Conservation (phyloP, 2,888 invertebrate genomes). For the Rhyacophila evoluta region DNA sequence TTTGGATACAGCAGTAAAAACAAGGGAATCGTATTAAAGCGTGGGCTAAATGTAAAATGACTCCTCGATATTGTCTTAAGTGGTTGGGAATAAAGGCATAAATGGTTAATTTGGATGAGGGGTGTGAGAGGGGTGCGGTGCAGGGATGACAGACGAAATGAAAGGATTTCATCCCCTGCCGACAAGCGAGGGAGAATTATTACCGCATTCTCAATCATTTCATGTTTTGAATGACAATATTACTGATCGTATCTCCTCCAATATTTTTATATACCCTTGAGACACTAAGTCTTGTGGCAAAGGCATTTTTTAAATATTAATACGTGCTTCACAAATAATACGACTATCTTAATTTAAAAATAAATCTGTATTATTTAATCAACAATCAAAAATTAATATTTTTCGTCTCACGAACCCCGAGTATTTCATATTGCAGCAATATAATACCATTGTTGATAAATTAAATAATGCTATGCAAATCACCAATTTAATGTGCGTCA, state of each 20-base stretch:
- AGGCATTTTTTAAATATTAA: neutral
- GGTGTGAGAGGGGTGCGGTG: conserved; percentile 18
- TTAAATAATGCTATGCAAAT: too few relatives aligned
- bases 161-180: conserved; percentile 23
- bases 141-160: conserved; percentile 7
- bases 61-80: conserved; percentile 38
- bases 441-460: too few relatives aligned
- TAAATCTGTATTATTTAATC: too few relatives aligned
- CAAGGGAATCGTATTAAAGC: conserved; percentile 18
- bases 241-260: neutral
- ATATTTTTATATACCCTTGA: conserved; percentile 3
- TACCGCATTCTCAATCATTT: conserved; percentile 24
- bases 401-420: too few relatives aligned
- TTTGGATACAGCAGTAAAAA: neutral
- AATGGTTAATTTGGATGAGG: conserved; percentile 42
- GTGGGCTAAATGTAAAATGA: conserved; percentile 22
- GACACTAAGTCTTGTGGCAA: neutral
- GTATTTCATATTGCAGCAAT: too few relatives aligned
- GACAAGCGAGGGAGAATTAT: conserved; percentile 15
- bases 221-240: conserved; percentile 22
- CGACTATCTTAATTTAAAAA: too few relatives aligned
- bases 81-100: conserved; percentile 43
- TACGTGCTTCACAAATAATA: neutral
- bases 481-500: too few relatives aligned
- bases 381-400: too few relatives aligned